These are phyloP conservation scores for Henricia sp. DNA, from an alignment of 53 echinoderm and acorn worm genomes.

Conservation along the genomic window DNA sequence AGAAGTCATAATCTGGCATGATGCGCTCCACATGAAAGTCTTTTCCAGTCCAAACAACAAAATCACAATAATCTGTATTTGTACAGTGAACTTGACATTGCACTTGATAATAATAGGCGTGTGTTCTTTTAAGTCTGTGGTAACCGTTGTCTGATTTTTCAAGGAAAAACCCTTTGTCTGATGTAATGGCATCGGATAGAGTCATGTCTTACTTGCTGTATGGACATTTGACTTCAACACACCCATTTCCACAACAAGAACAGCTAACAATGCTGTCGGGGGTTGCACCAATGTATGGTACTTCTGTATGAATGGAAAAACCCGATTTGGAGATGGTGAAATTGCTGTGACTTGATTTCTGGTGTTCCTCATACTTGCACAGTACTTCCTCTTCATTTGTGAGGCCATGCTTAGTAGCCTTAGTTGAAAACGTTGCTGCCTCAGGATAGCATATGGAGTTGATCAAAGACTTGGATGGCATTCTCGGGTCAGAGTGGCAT, in stretches of 20 bases:
- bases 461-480: slow-evolving; percentile 17
- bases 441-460: slow-evolving; percentile 50
- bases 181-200: not conserved
- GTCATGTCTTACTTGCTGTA: slow-evolving; percentile 25
- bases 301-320: slow-evolving; percentile 2
- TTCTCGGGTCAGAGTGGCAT: slow-evolving; percentile 9
- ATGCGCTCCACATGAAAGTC: slow-evolving; percentile 53
- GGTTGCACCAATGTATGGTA: slow-evolving; percentile 50
- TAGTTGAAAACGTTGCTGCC: slow-evolving; percentile 14
- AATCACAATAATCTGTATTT: slow-evolving; percentile 45
- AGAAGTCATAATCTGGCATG: slow-evolving; percentile 25
- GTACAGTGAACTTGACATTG: slow-evolving; percentile 10
- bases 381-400: slow-evolving; percentile 36
- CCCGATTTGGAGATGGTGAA: slow-evolving; percentile 37
- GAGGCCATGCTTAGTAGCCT: slow-evolving; percentile 57
- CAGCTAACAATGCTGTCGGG: slow-evolving; percentile 43
- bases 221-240: slow-evolving; percentile 62
- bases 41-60: slow-evolving; percentile 59
- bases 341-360: slow-evolving; percentile 32
- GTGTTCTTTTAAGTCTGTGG: slow-evolving; percentile 21
- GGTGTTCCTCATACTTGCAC: slow-evolving; percentile 9
- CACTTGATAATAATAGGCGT: slow-evolving; percentile 53
- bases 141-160: slow-evolving; percentile 1
- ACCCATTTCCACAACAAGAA: slow-evolving; percentile 53
- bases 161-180: slow-evolving; percentile 35